phyloP scores from a whole-genome alignment of 2,113 vertebrate genomes.

The Ctenodactylus gundi region DNA sequence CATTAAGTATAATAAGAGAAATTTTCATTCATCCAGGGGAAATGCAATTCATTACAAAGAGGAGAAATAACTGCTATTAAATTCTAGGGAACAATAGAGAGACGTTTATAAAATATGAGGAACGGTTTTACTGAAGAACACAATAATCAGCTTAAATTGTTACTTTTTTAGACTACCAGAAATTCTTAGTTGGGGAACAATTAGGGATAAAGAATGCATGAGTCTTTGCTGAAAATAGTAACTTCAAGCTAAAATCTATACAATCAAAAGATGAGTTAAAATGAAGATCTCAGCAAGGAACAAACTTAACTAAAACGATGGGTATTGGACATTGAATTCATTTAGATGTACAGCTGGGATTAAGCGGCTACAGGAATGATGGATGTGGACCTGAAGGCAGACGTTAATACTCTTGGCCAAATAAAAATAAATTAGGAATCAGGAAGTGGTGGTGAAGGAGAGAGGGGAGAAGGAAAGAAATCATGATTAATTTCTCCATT shows the following conservation, averaged over 20 bases:
- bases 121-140: background rate
- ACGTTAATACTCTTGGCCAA: background rate
- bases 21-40: background rate
- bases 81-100: background rate
- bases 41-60: background rate
- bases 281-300: background rate
- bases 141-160: background rate
- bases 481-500: background rate
- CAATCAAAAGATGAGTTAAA: background rate
- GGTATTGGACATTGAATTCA: background rate
- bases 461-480: background rate
- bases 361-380: background rate
- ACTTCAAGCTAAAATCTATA: background rate
- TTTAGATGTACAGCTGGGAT: background rate
- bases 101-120: constrained; percentile 24
- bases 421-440: background rate
- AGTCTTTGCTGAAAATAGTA: background rate
- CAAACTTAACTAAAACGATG: background rate
- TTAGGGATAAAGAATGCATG: fast-evolving
- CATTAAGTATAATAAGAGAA: constrained; percentile 35
- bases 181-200: background rate
- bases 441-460: background rate
- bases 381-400: background rate
- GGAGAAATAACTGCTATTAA: background rate
- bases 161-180: background rate